Evolutionary conservation across 2,888 invertebrate species (phyloP).

Genomic region (Euplagia quadripunctaria): DNA sequence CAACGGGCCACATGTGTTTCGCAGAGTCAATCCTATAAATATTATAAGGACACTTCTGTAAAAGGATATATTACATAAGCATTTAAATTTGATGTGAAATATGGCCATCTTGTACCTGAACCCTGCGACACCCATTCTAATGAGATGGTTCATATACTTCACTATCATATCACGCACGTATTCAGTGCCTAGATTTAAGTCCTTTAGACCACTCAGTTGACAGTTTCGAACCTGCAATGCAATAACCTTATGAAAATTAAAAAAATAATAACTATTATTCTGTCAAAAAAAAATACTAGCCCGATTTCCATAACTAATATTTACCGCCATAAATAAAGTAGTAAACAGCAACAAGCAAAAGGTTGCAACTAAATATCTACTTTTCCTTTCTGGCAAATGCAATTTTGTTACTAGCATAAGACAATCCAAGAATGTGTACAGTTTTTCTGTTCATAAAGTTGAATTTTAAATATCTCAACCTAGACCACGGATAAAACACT

Average conservation of each 20-base stretch:
- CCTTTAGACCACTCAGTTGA: constrained; percentile 91
- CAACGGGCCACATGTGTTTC: constrained; percentile 93
- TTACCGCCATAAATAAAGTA: neutral
- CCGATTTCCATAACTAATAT: neutral
- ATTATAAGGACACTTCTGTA: neutral
- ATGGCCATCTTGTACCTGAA: constrained; percentile 86
- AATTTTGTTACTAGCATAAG: too few species aligned
- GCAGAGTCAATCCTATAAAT: constrained; percentile 90
- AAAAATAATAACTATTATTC: neutral
- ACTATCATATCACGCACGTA: constrained; percentile 90
- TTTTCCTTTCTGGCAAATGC: neutral
- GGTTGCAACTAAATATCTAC: neutral
- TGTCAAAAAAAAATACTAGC: neutral
- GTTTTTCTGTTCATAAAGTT: too few species aligned
- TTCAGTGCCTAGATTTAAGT: constrained; percentile 90
- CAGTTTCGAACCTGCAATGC: constrained; percentile 89
- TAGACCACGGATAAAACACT: too few species aligned
- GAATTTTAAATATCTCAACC: too few species aligned
- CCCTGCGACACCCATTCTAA: constrained; percentile 92
- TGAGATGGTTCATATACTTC: constrained; percentile 89
- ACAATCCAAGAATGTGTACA: too few species aligned
- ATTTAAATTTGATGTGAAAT: neutral
- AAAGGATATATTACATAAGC: neutral
- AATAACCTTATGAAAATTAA: neutral
- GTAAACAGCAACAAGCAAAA: neutral